These are phyloP conservation scores for Ceyx melanurus DNA, from an alignment of 2,113 vertebrate genomes.

Conservation along the genomic window DNA sequence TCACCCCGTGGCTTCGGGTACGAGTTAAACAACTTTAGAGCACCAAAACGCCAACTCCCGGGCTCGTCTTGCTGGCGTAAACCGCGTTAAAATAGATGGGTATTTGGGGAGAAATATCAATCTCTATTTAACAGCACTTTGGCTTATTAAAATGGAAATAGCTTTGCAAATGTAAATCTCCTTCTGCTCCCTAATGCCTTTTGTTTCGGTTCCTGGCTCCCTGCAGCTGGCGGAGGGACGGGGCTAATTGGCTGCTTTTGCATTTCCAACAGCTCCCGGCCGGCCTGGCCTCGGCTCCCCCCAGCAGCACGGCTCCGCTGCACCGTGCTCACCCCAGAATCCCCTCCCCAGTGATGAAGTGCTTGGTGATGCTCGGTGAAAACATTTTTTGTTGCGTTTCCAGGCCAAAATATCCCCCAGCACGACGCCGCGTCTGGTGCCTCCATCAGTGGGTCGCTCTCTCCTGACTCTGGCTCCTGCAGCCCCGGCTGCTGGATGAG, in stretches of 20 bases:
- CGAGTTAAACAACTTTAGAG: neutral
- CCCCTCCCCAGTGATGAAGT: neutral
- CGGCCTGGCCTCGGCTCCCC: accelerated
- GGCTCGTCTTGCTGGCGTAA: neutral
- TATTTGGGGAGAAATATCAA: conserved; percentile 57
- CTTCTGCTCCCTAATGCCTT: conserved; percentile 51
- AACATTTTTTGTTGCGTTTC: neutral
- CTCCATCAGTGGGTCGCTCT: neutral
- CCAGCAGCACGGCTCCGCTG: accelerated
- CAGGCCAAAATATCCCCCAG: neutral
- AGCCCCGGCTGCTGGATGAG: neutral
- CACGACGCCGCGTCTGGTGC: neutral
- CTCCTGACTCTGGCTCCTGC: accelerated
- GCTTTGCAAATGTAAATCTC: conserved; percentile 60
- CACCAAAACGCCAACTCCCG: neutral
- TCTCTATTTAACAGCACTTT: conserved; percentile 57
- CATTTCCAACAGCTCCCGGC: neutral
- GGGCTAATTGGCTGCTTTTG: neutral
- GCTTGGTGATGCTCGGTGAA: neutral
- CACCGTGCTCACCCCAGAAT: neutral
- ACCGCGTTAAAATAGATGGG: conserved; percentile 12
- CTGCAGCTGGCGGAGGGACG: neutral
- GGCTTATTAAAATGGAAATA: conserved; percentile 59
- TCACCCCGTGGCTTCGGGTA: neutral
- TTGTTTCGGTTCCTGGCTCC: neutral